phyloP scores from a whole-genome alignment of 2,888 invertebrate species.

The Stramonita haemastoma region DNA sequence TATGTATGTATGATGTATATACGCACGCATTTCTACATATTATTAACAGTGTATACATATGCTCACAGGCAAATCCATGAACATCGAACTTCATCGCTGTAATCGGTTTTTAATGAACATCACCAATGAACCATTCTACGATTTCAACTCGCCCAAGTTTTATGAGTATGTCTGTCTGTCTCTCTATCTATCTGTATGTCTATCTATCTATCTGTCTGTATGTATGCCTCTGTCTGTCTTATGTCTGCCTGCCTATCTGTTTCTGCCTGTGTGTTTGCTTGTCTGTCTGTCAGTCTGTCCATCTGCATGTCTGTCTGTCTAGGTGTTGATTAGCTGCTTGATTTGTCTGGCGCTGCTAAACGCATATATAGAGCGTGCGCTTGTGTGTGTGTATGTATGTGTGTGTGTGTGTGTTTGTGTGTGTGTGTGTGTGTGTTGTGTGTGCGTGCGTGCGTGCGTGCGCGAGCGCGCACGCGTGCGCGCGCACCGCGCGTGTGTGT shows the following conservation, averaged over 20 bases:
- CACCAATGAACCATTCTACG: slow-evolving; percentile 54
- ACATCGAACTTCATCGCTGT: neutral
- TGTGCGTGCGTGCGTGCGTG: no score
- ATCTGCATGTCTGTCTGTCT: neutral
- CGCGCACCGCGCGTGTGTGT: neutral
- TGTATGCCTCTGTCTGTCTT: neutral
- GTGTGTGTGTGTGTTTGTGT: no score
- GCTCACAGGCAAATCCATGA: neutral
- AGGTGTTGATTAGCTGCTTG: no score
- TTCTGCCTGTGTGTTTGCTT: neutral
- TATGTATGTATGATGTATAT: no score
- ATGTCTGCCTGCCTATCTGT: neutral
- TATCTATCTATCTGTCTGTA: neutral
- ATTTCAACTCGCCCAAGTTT: slow-evolving; percentile 56
- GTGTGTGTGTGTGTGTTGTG: neutral
- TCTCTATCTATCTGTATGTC: neutral
- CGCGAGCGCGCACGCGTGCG: no score
- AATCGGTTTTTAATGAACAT: slow-evolving; percentile 49
- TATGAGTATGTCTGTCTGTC: neutral
- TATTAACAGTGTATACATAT: neutral
- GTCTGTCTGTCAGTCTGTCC: slow-evolving; percentile 2
- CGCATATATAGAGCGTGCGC: no score
- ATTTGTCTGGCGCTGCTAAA: no score
- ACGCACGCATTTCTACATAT: neutral
- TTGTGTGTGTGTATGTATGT: no score